Base-by-base conservation (phyloP, 2,888 invertebrate species). In the Agrilus cyanescens region DNA sequence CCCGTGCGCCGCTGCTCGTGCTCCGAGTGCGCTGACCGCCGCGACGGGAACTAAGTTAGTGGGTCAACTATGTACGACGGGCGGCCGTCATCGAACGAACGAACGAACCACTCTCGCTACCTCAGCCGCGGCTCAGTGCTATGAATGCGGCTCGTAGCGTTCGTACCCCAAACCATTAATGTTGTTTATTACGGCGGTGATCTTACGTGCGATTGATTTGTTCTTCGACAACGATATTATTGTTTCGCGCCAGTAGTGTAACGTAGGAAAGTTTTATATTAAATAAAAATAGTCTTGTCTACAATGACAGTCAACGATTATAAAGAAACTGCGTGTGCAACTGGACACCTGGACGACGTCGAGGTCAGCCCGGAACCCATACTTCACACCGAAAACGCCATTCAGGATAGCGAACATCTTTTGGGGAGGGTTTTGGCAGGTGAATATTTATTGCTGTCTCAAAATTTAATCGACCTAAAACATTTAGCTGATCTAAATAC, bases 381-480 rank as follows among this genome's bases (percentile, higher is more conserved):
- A 8, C 48, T 50, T 12, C 45, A 46, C 15, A 47, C 43, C 53
- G 50, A 47, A 47, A 35, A 35, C 35, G 13, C 38, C 20, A 58
- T 57, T 14, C 39, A 44, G 29, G 53, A 54, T 41, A 70, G 68
- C 57, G 75, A 75, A 56, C 69, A 74, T 55, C 66, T 76, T 5
- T 62, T 76, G 14, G 76, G 75, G 49, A 62, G 73, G 50, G 75
- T 76, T 8, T 56, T 76, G 46, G 75, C 74, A 68, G 76, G 76
- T 76, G 66, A 69, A 47, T 25, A 20, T 13, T 5, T 36, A 31
- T 32, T 37, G 29, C 20, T 16, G 38, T 45, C 12, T 45, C 25
- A 20, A 20, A 7, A 20, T 20, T 20, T 5, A 20, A 25, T 25
- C 2, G 25, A 10, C 25, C 25, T 25, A 25, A 25, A 25, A 25